Evolutionary conservation across 2,888 invertebrate genomes (phyloP).

Genomic region (Drosophila bunnanda): DNA sequence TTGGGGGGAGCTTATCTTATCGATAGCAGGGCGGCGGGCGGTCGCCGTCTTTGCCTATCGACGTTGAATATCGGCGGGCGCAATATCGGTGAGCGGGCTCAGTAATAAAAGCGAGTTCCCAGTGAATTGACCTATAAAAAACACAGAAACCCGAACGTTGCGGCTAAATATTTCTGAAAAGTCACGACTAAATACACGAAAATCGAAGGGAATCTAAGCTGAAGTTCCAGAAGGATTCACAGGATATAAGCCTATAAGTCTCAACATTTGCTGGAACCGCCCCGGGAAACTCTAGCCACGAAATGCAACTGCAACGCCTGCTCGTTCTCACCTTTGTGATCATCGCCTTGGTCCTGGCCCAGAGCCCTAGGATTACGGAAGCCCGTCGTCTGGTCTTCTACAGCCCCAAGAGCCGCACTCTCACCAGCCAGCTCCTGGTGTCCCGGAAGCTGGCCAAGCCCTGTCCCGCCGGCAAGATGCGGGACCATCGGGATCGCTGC

Average conservation of each 20-base stretch:
- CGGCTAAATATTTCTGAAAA: neutral
- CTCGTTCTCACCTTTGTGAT: constrained; percentile 47
- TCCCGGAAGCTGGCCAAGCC: constrained; percentile 60
- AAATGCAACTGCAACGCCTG: constrained; percentile 59
- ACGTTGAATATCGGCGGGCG: constrained; percentile 52
- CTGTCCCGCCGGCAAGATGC: constrained; percentile 77
- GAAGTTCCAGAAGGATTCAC: neutral
- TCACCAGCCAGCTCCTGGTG: constrained; percentile 73
- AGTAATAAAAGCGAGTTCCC: constrained; percentile 59
- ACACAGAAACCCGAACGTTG: neutral
- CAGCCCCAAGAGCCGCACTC: constrained; percentile 57
- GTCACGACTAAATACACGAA: neutral
- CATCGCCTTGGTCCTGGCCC: constrained; percentile 57
- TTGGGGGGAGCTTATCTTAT: constrained; percentile 56
- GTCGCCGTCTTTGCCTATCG: constrained; percentile 48
- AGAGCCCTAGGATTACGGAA: constrained; percentile 41
- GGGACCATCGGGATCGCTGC: constrained; percentile 81
- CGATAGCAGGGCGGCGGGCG: constrained; percentile 25
- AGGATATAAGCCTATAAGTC: neutral
- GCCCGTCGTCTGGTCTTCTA: constrained; percentile 76
- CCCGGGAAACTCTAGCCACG: neutral
- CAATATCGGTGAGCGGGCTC: constrained; percentile 37
- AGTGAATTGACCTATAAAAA: constrained; percentile 13
- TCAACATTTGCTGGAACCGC: neutral
- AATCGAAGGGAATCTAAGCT: neutral